Evolutionary conservation across 2,888 invertebrate species (phyloP).

Genomic region (Coleophora deauratella): DNA sequence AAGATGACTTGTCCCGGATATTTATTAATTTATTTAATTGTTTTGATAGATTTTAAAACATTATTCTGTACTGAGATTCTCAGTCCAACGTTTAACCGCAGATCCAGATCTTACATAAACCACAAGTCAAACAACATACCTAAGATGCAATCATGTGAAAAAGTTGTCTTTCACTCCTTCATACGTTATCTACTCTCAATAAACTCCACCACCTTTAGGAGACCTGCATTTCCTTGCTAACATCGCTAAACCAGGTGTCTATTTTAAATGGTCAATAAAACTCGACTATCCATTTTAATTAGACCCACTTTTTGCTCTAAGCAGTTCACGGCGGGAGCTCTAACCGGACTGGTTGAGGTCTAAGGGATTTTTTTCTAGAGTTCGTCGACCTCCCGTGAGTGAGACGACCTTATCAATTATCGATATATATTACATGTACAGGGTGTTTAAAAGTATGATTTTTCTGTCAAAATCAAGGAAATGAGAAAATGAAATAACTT

Average conservation of each 20-base stretch:
- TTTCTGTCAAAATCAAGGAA: too few relatives aligned
- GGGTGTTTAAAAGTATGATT: conserved; percentile 21
- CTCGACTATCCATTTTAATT: neutral
- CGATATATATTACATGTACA: conserved; percentile 33
- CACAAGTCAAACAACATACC: conserved; percentile 18
- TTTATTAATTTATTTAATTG: too few relatives aligned
- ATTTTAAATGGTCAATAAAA: neutral
- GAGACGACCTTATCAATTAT: conserved; percentile 63
- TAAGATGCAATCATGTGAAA: conserved; percentile 26
- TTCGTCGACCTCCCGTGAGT: conserved; percentile 56
- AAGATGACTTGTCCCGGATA: too few relatives aligned
- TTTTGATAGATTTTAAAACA: too few relatives aligned
- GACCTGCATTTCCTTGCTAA: neutral
- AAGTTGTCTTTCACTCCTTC: conserved; percentile 30
- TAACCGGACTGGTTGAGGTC: conserved; percentile 3
- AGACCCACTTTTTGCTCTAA: neutral
- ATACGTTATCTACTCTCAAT: conserved; percentile 2
- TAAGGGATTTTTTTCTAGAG: conserved; percentile 35
- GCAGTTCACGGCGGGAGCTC: neutral
- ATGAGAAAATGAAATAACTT: too few relatives aligned
- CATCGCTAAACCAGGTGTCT: neutral
- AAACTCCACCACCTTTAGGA: neutral
- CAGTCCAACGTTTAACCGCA: too few relatives aligned
- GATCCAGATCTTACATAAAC: conserved; percentile 8
- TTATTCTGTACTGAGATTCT: too few relatives aligned